These are phyloP conservation scores for Chymomyza costata DNA, from an alignment of 1,140 invertebrate genomes.

Conservation along the genomic window DNA sequence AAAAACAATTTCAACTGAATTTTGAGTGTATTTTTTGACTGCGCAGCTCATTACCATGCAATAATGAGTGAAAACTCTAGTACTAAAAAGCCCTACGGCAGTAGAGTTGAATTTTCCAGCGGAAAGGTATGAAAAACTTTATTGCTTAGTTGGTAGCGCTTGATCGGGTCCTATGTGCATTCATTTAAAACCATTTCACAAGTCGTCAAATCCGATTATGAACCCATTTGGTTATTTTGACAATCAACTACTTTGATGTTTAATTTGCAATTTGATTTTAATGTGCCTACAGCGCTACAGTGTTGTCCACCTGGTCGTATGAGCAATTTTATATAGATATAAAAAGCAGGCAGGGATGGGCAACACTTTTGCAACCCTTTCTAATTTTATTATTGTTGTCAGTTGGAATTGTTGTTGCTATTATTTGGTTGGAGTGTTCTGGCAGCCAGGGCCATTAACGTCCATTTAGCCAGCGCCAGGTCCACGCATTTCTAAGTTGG, in stretches of 20 bases:
- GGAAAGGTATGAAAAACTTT: no score
- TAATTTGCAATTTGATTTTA: constrained; percentile 72
- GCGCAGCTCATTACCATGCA: no score
- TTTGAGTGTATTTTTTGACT: no score
- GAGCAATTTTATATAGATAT: constrained; percentile 59
- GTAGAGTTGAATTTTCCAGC: no score
- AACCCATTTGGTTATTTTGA: constrained; percentile 63
- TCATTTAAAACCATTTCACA: constrained; percentile 68
- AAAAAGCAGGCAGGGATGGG: no score
- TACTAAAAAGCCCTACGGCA: no score
- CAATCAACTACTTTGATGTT: constrained; percentile 63
- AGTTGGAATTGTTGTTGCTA: constrained; percentile 35
- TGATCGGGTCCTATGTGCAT: constrained; percentile 1
- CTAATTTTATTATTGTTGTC: constrained; percentile 62
- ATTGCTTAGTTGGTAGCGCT: no score
- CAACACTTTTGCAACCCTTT: constrained; percentile 3
- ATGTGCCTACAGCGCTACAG: constrained; percentile 46
- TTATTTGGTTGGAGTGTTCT: constrained; percentile 66
- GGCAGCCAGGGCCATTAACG: constrained; percentile 66
- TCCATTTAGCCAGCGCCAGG: constrained; percentile 54
- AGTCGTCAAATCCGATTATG: constrained; percentile 72
- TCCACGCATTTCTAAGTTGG: constrained; percentile 68
- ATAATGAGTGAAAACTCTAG: no score
- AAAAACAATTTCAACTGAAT: constrained; percentile 1
- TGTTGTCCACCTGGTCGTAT: constrained; percentile 57